Evolutionary conservation across 2,888 invertebrate genomes (phyloP).

Genomic region (Habrosyne pyritoides): DNA sequence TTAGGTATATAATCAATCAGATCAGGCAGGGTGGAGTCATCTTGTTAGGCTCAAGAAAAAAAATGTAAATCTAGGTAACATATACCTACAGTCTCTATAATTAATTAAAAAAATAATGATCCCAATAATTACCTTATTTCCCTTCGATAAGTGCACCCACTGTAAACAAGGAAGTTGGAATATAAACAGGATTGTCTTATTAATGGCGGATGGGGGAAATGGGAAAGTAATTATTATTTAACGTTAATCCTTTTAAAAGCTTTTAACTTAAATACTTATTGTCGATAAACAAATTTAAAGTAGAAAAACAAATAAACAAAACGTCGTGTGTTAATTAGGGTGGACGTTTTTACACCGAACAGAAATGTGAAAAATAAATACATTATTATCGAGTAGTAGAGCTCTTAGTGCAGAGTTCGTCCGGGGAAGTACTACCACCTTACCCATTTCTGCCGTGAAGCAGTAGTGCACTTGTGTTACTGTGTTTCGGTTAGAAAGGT

Average conservation of each 20-base stretch:
- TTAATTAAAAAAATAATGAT: too few relatives aligned
- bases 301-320: constrained; percentile 55
- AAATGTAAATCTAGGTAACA: too few relatives aligned
- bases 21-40: too few relatives aligned
- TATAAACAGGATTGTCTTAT: constrained; percentile 45
- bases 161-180: constrained; percentile 28
- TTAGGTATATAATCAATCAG: too few relatives aligned
- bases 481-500: too few relatives aligned
- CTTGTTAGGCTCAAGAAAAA: too few relatives aligned
- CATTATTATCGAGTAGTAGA: too few relatives aligned
- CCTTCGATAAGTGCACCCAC: constrained; percentile 34
- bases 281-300: constrained; percentile 54
- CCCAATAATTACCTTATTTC: constrained; percentile 20
- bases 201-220: constrained; percentile 33
- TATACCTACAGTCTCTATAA: too few relatives aligned
- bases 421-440: too few relatives aligned
- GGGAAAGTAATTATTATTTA: constrained; percentile 59
- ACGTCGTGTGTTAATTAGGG: constrained; percentile 48
- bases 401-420: too few relatives aligned
- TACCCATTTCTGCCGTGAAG: too few relatives aligned
- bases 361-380: not conserved
- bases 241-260: constrained; percentile 58
- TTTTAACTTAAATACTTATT: constrained; percentile 61
- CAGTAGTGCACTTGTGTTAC: too few relatives aligned
- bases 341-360: constrained; percentile 36